Percentiles rank a stretch among this genome's conserved stretches.
These are phyloP conservation scores for Linnaemya tessellans DNA, from an alignment of 2,888 invertebrate genomes.

Conservation along the genomic window DNA sequence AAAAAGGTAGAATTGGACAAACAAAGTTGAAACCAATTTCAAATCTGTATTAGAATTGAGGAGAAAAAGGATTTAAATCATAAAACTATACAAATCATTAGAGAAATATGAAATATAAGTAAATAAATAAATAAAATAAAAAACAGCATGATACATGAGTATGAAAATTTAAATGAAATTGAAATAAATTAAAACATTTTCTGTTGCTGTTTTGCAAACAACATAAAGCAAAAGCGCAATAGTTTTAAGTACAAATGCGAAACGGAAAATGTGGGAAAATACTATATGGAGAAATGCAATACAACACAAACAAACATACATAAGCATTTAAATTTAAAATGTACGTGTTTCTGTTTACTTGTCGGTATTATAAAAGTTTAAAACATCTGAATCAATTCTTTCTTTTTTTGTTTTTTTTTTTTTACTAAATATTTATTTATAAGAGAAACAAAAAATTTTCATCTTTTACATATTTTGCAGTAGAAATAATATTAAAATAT, in stretches of 20 bases:
- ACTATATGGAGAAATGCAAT: conserved; percentile 36
- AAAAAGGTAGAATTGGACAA: too few species aligned
- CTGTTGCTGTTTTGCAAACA: conserved; percentile 39
- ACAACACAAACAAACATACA: conserved; percentile 32
- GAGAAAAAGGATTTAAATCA: conserved; percentile 5
- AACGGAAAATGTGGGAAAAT: conserved; percentile 41
- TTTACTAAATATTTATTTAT: conserved; percentile 27
- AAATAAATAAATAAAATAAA: not conserved
- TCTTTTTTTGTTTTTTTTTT: not conserved
- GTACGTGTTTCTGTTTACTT: conserved; percentile 10
- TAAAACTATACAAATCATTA: conserved; percentile 12
- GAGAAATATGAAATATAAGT: not conserved
- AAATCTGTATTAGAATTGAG: not conserved
- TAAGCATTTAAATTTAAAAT: conserved; percentile 13
- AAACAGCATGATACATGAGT: conserved; percentile 42
- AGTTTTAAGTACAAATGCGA: conserved; percentile 42
- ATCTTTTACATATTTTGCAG: not conserved
- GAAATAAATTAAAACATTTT: conserved; percentile 45
- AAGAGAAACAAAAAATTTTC: conserved; percentile 1
- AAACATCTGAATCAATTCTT: conserved; percentile 6
- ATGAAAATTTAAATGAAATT: conserved; percentile 62
- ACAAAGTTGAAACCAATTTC: not conserved
- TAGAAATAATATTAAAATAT: conserved; percentile 3
- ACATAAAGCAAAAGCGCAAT: conserved; percentile 49
- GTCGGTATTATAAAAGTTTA: conserved; percentile 11